Evolutionary conservation across 2,113 vertebrate genomes (phyloP).

Genomic region (Maccullochella peelii): DNA sequence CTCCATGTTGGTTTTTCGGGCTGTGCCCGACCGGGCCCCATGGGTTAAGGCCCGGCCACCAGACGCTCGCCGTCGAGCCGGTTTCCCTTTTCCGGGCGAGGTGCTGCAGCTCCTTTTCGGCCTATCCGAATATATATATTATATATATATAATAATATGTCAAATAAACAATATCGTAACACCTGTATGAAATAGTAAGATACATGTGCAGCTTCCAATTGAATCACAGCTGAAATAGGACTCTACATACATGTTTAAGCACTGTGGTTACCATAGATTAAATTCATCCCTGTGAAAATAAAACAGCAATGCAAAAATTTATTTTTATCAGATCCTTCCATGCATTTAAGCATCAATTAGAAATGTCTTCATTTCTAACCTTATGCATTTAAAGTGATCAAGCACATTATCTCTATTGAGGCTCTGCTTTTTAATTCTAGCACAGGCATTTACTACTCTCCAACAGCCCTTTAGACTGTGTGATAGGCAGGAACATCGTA

Average conservation of each 20-base stretch:
- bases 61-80: too few species aligned
- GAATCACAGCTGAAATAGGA: neutral
- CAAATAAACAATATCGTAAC: neutral
- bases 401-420: constrained; percentile 36
- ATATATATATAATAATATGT: too few species aligned
- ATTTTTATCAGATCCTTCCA: constrained; percentile 28
- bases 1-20: too few species aligned
- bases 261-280: neutral
- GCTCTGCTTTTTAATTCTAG: constrained; percentile 54
- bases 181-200: neutral
- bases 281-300: neutral
- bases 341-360: constrained; percentile 30
- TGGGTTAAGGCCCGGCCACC: too few species aligned
- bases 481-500: constrained; percentile 59
- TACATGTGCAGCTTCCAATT: neutral
- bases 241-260: neutral
- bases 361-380: constrained; percentile 12
- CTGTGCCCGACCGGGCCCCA: too few species aligned
- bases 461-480: constrained; percentile 48
- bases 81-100: too few species aligned
- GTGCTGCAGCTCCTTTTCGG: too few species aligned
- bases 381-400: constrained; percentile 32
- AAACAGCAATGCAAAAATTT: neutral
- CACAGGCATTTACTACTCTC: constrained; percentile 58
- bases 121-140: too few species aligned